Percentiles rank a stretch among this genome's conserved stretches.
These are phyloP conservation scores for Schizopygopsis malacanthus DNA, from an alignment of 2,797 vertebrate genomes.

Conservation along the genomic window DNA sequence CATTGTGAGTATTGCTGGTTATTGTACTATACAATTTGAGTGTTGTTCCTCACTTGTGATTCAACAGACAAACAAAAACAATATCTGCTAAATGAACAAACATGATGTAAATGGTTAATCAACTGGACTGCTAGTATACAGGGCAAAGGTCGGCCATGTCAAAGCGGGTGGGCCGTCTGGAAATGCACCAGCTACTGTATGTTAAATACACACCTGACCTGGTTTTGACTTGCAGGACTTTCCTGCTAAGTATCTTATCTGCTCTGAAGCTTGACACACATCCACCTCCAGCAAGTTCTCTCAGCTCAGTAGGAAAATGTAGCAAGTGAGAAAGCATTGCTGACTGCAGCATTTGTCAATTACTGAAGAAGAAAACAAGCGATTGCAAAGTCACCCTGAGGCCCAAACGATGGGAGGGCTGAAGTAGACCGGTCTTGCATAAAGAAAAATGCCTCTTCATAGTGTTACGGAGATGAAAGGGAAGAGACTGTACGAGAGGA, in stretches of 20 bases:
- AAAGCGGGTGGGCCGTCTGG: background rate
- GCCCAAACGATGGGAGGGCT: background rate
- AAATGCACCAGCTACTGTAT: background rate
- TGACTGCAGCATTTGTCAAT: constrained; percentile 21
- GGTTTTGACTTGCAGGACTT: background rate
- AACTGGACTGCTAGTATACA: no score
- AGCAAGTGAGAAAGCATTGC: constrained; percentile 10
- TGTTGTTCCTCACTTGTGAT: background rate
- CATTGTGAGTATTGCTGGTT: background rate
- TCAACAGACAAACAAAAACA: background rate
- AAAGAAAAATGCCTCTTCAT: background rate
- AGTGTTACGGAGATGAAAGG: constrained; percentile 12
- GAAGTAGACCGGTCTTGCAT: constrained; percentile 20
- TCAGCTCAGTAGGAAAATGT: background rate
- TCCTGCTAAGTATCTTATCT: background rate
- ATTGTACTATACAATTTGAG: background rate
- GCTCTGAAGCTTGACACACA: constrained; percentile 20
- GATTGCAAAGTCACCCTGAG: constrained; percentile 13
- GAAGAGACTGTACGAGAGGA: background rate
- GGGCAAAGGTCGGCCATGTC: background rate
- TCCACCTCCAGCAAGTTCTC: constrained; percentile 7
- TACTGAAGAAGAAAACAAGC: background rate
- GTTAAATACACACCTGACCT: background rate
- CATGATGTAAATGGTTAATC: background rate
- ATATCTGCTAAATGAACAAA: background rate